phyloP scores from a whole-genome alignment of 2,888 invertebrate genomes.

The Leucophora obtusa region DNA sequence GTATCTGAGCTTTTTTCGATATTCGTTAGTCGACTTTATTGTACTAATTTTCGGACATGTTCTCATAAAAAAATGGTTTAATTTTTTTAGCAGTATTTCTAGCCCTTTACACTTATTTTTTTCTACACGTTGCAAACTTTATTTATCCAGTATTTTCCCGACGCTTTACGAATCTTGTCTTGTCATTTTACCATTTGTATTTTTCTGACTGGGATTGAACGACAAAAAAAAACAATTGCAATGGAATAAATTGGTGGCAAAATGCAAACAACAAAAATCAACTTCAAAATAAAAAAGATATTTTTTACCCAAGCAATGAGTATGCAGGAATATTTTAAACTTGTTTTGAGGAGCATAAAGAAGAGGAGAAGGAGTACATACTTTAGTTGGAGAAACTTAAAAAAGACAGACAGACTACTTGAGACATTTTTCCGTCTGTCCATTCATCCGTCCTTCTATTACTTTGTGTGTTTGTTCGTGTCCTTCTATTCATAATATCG shows the following conservation, averaged over 20 bases:
- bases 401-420: conserved; percentile 21
- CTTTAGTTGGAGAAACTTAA: background rate
- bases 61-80: no score
- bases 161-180: no score
- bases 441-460: conserved; percentile 39
- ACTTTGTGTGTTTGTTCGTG: conserved; percentile 21
- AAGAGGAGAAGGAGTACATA: conserved; percentile 3
- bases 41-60: no score
- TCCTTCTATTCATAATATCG: conserved; percentile 34
- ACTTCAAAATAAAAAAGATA: background rate
- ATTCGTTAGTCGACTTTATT: no score
- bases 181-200: no score
- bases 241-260: conserved; percentile 48
- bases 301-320: background rate
- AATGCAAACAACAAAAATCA: conserved; percentile 44
- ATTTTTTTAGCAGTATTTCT: no score
- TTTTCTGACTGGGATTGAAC: no score
- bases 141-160: no score
- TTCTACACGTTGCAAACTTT: no score
- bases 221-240: conserved; percentile 40
- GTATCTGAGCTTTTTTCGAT: no score
- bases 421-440: conserved; percentile 29
- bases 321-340: conserved; percentile 14
- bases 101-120: no score
- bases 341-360: background rate